Evolutionary conservation across 2,113 vertebrate species (phyloP), one percentile per base, ranked within the genome.

Genomic region (Oreochromis spilurus): DNA sequence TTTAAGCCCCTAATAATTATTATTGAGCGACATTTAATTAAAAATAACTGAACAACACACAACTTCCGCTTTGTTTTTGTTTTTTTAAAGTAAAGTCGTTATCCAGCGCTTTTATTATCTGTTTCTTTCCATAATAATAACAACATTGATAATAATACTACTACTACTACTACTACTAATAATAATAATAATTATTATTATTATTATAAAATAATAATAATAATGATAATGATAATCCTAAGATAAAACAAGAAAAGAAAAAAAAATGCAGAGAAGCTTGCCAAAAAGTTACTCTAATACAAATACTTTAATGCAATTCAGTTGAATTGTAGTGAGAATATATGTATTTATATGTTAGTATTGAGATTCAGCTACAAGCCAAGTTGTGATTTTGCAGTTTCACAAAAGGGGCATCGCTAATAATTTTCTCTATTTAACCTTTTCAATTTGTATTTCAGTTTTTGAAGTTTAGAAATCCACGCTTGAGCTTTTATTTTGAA

Each of bases 71-170:
- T 2, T 1, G 1, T 1, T 6, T 55, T 82, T 92, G 91, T 87
- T 89, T 52, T 83, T 93, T 92, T 87, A 93, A 93, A 93, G 21
- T 94, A 93, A 93, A 90, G 81, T 9, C 4, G 7, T 19, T 4
- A 13, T 48, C 4, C 70, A 31, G 72, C 16, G 6, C 26, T 31
- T n/a, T 19, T 2, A 4, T 50, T 31, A 4, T 50, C 29, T 75
- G 3, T 31, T 75, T 50, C 9, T 1, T 77, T 19, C 10, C 1
- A 65, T 65, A 65, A 65, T 65, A n/a, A 38, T 60, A 31, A 26
- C 24, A 6, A 34, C 9, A 9, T 9, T 36, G 26, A 26, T 26
- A 1, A 26, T 38, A 38, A 21, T 21, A n/a, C n/a, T n/a, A n/a
- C n/a, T n/a, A n/a, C n/a, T n/a, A n/a, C n/a, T n/a, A n/a, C n/a